phyloP scores from a whole-genome alignment of 2,797 vertebrate species.

The Heliangelus exortis region DNA sequence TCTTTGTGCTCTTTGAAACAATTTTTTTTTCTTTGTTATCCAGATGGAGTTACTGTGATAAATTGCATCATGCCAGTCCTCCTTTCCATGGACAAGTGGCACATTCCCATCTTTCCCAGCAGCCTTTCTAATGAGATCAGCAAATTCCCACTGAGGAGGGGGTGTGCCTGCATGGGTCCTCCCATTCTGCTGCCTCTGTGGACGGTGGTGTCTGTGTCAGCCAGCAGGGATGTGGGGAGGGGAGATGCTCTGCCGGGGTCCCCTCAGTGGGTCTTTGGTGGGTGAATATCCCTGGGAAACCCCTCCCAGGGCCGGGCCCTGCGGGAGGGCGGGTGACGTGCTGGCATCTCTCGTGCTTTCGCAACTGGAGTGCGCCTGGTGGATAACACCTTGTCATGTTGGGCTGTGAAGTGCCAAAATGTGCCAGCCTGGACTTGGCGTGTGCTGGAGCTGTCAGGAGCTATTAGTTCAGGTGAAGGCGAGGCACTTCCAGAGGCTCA shows the following conservation, averaged over 20 bases:
- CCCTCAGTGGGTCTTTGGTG: accelerated
- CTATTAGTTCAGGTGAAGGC: neutral
- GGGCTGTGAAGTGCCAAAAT: conserved; percentile 9
- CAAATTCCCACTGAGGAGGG: neutral
- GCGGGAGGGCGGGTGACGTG: neutral
- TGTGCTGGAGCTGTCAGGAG: conserved; percentile 22
- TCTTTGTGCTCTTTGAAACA: conserved; percentile 18
- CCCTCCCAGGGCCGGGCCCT: neutral
- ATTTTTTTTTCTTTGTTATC: neutral
- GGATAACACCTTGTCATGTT: neutral
- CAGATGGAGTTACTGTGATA: conserved; percentile 61
- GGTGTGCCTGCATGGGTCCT: accelerated
- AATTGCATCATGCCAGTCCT: conserved; percentile 24
- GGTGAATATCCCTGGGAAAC: neutral
- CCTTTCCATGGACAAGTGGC: neutral
- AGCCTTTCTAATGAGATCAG: neutral
- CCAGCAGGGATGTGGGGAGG: neutral
- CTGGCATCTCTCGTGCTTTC: accelerated
- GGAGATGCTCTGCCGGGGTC: accelerated
- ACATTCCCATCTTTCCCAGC: neutral
- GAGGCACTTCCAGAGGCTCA: neutral
- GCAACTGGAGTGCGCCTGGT: accelerated
- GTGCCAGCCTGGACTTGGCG: neutral
- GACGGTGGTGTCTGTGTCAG: neutral
- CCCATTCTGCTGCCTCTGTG: accelerated